These are phyloP conservation scores for Xenopus petersii DNA, from an alignment of 2,797 vertebrate species.

Conservation along the genomic window DNA sequence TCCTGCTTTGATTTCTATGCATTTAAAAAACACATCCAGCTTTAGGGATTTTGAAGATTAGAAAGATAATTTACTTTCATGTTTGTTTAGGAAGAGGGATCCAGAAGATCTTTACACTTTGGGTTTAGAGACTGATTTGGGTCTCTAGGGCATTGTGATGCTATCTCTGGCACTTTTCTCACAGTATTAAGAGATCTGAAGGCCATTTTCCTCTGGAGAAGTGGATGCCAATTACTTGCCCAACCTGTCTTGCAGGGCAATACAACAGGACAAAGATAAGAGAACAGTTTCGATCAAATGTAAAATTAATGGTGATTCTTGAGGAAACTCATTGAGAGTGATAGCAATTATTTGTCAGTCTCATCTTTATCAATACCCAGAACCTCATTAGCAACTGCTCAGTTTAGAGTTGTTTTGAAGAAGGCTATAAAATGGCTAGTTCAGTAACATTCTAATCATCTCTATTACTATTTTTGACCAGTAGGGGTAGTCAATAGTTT, in stretches of 20 bases:
- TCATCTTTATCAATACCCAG: too few species aligned
- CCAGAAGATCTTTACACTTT: conserved; percentile 22
- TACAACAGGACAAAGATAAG: conserved; percentile 6
- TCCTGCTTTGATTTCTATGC: not conserved
- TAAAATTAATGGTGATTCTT: not conserved
- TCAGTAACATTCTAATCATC: too few species aligned
- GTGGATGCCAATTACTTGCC: conserved; percentile 12
- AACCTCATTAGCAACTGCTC: too few species aligned
- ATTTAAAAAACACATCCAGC: conserved; percentile 14
- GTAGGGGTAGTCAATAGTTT: too few species aligned
- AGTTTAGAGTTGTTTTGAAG: too few species aligned
- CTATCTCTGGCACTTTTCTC: conserved; percentile 24
- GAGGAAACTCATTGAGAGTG: too few species aligned
- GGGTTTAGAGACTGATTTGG: conserved; percentile 6
- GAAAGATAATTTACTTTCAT: not conserved
- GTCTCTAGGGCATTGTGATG: conserved; percentile 29
- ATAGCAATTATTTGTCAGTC: too few species aligned
- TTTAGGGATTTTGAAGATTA: conserved; percentile 8
- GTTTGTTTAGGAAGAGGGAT: conserved; percentile 21
- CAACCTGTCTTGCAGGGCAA: conserved; percentile 4
- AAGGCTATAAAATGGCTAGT: too few species aligned
- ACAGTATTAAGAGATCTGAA: conserved; percentile 13
- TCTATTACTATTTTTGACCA: too few species aligned
- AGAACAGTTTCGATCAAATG: not conserved
- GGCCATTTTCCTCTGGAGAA: conserved; percentile 14